These are phyloP conservation scores for Eulemur macaco DNA, from an alignment of 2,113 vertebrate genomes.

Conservation along the genomic window DNA sequence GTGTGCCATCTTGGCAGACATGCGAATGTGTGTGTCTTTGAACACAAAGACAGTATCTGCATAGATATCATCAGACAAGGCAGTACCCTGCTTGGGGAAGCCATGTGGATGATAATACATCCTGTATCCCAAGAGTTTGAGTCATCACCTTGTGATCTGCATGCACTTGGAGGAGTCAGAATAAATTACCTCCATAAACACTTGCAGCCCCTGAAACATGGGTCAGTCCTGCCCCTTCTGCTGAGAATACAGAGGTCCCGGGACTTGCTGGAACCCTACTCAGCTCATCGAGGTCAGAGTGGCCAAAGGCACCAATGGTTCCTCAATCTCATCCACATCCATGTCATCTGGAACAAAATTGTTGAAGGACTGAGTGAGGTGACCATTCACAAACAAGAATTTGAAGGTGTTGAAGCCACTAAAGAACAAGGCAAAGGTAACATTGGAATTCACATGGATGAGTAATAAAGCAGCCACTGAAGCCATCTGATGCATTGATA, in stretches of 20 bases:
- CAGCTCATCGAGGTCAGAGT: slow-evolving; percentile 88
- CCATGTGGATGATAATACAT: slow-evolving; percentile 95
- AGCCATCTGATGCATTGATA: slow-evolving; percentile 86
- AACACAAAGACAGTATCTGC: slow-evolving; percentile 93
- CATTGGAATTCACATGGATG: slow-evolving; percentile 91
- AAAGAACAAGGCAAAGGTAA: slow-evolving; percentile 93
- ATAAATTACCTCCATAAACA: slow-evolving; percentile 93
- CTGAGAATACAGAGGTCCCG: slow-evolving; percentile 86
- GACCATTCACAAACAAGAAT: slow-evolving; percentile 92
- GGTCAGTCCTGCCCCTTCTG: slow-evolving; percentile 91
- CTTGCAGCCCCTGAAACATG: slow-evolving; percentile 82
- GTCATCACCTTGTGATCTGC: slow-evolving; percentile 93
- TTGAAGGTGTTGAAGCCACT: slow-evolving; percentile 90
- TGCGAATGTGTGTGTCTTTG: slow-evolving; percentile 91
- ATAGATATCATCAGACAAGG: slow-evolving; percentile 93
- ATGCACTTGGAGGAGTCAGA: slow-evolving; percentile 93
- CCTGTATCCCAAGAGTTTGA: slow-evolving; percentile 90
- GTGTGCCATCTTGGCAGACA: slow-evolving; percentile 91
- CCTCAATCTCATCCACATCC: slow-evolving; percentile 87
- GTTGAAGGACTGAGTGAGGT: slow-evolving; percentile 86
- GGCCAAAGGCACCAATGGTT: slow-evolving; percentile 91
- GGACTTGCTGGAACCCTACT: slow-evolving; percentile 89
- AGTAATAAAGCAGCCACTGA: slow-evolving; percentile 92
- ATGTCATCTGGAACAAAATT: slow-evolving; percentile 90
- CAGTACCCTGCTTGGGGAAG: slow-evolving; percentile 93